phyloP scores from a whole-genome alignment of 2,797 vertebrate genomes.

The Schizopygopsis pylzovi region DNA sequence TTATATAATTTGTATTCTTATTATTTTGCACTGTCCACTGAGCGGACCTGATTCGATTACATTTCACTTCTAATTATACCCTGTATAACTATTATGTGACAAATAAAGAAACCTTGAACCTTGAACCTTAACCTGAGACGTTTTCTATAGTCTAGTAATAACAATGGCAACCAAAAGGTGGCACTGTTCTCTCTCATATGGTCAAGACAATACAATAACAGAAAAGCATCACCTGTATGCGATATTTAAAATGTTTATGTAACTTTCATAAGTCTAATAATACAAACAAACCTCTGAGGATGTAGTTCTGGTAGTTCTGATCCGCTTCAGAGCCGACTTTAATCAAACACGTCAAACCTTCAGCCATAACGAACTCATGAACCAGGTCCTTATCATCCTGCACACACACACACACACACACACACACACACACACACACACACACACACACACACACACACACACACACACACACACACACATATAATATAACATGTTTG shows the following conservation, averaged over 20 bases:
- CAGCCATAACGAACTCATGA: slow-evolving; percentile 94
- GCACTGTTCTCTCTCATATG: neutral
- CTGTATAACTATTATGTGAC: too few species aligned
- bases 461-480: slow-evolving; percentile 25
- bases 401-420: too few species aligned
- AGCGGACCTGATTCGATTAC: too few species aligned
- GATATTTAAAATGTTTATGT: neutral
- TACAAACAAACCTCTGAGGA: slow-evolving; percentile 85
- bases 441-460: slow-evolving; percentile 62
- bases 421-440: too few species aligned
- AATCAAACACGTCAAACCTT: slow-evolving; percentile 94
- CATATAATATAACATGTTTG: neutral
- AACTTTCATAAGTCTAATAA: neutral
- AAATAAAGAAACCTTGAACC: too few species aligned
- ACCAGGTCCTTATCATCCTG: slow-evolving; percentile 99
- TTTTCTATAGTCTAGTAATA: neutral
- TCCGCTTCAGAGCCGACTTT: slow-evolving; percentile 95
- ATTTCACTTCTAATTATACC: too few species aligned
- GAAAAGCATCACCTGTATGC: neutral
- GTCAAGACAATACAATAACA: neutral
- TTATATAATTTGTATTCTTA: too few species aligned
- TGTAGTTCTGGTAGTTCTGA: slow-evolving; percentile 99
- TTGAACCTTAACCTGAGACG: too few species aligned
- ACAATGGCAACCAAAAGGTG: neutral
- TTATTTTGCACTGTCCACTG: too few species aligned